Conservation (phyloP, 2,113 vertebrate species). For the Suncus etruscus region DNA sequence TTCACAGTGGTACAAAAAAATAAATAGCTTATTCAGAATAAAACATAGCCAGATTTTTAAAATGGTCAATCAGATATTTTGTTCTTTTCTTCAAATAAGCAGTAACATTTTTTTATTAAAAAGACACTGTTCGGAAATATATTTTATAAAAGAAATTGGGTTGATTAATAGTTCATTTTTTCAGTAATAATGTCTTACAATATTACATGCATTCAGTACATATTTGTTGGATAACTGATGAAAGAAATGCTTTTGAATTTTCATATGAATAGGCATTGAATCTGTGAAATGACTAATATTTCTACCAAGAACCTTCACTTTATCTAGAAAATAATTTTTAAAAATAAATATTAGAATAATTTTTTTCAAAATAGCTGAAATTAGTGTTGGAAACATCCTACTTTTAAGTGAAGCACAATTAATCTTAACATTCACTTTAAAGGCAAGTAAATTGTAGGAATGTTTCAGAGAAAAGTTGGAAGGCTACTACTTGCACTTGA, state of each 20-base stretch:
- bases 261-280: neutral
- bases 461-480: neutral
- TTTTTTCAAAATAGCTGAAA: neutral
- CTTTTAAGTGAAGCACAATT: neutral
- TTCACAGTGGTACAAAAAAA: conserved; percentile 62
- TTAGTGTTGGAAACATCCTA: neutral
- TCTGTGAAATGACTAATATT: neutral
- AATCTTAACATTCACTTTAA: neutral
- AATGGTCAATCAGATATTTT: neutral
- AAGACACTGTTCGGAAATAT: neutral
- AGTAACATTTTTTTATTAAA: conserved; percentile 55
- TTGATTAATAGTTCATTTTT: neutral
- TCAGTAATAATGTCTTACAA: neutral
- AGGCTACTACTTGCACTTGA: no score
- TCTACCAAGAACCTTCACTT: neutral
- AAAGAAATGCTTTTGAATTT: neutral
- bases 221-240: neutral
- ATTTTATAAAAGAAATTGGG: neutral
- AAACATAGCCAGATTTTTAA: conserved; percentile 48
- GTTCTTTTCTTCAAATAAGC: conserved; percentile 14
- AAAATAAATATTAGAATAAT: neutral
- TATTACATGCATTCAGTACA: neutral
- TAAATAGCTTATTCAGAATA: conserved; percentile 57
- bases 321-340: neutral
- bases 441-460: neutral